Conservation (phyloP, 2,113 vertebrate genomes). For the Ceuthmochares aereus region DNA sequence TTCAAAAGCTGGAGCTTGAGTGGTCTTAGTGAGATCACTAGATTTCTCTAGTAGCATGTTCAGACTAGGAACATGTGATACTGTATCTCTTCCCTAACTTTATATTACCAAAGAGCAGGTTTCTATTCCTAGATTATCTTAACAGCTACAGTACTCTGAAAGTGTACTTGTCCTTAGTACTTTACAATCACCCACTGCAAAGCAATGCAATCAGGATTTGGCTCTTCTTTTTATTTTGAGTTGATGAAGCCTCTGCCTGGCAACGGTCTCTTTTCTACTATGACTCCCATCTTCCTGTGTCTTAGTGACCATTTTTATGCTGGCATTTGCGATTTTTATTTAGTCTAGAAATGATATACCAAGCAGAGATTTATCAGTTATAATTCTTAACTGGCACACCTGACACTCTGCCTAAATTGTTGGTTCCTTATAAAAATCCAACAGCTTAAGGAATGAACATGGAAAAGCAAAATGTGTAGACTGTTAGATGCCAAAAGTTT, state of each 20-base stretch:
- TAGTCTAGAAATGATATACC: neutral
- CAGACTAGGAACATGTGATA: accelerated
- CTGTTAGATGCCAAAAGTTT: neutral
- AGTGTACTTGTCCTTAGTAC: neutral
- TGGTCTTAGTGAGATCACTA: neutral
- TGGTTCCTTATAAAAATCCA: neutral
- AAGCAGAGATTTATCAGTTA: neutral
- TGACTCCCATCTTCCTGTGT: neutral
- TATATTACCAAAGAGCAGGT: neutral
- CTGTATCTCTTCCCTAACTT: neutral
- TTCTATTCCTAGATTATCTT: neutral
- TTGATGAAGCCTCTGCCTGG: neutral
- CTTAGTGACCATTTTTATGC: neutral
- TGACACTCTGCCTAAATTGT: neutral
- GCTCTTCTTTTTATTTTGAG: neutral
- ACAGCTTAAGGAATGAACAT: neutral
- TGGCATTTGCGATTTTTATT: neutral
- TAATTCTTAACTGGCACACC: neutral
- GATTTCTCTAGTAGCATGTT: neutral
- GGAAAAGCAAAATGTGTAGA: neutral
- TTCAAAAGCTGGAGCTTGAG: neutral
- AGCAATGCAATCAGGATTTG: neutral
- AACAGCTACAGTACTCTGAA: neutral
- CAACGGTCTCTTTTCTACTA: neutral
- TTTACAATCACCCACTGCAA: neutral